Evolutionary conservation across 2,888 invertebrate genomes (phyloP), one percentile per base, ranked within the genome.

Genomic region (Operophtera brumata): DNA sequence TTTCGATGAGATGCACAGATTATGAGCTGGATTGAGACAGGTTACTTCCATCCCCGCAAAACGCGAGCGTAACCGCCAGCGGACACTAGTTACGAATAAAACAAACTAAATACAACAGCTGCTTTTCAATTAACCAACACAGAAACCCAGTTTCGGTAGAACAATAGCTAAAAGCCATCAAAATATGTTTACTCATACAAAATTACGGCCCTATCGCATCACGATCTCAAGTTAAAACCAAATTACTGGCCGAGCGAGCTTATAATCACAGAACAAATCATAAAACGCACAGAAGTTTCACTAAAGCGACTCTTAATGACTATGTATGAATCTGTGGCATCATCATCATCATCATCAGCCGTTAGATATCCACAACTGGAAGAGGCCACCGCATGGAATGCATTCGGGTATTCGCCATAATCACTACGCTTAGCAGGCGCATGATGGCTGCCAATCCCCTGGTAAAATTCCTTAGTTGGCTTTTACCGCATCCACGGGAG

Each of bases 211-310:
- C 66, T 70, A 70, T 71, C 71, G 70, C 72, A 70, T 78, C 82
- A 79, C 73, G 71, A 70, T 59, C 71, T 73, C 71, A 64, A 73
- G 65, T 77, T 79, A 72, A 73, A 70, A 64, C 71, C 60, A 86
- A 88, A 88, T 86, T 80, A 78, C 72, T 71, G 74, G 72, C 71
- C 74, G 68, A 47, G 26, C 46, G 68, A 43, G 47, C 46, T 55
- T 39, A 50, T 50, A 55, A 50, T 50, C 50, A 50, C 50, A 43
- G 45, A 37, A 42, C 25, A 47, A 50, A 50, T 50, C 32, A 47
- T 50, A 39, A 42, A 50, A 42, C 54, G 10, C 10, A 42, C 26
- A 9, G 20, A 26, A 32, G 36, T 34, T 55, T 47, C 55, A 55
- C 79, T 79, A 74, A 20, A 80, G 25, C 26, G 41, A 26, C 26